Conservation (phyloP, 2,113 vertebrate species). For the Nycticorax nycticorax region DNA sequence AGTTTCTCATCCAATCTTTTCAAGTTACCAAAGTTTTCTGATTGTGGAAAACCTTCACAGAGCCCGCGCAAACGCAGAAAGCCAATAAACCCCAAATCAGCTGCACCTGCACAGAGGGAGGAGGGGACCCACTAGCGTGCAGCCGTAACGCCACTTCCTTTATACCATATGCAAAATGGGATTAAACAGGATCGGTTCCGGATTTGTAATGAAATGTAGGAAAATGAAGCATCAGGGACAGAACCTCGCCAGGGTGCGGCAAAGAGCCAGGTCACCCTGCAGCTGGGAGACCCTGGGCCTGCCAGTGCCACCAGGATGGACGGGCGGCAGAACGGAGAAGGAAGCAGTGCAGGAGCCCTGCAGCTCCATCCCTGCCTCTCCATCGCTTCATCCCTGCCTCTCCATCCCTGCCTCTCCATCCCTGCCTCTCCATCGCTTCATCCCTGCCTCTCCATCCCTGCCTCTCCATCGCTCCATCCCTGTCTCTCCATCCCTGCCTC, state of each 20-base stretch:
- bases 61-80: neutral
- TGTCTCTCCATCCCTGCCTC: no score
- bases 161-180: neutral
- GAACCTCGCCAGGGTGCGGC: fast-evolving
- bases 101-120: neutral
- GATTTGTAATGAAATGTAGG: neutral
- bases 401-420: neutral
- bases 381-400: neutral
- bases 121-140: fast-evolving
- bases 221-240: neutral
- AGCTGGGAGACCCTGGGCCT: fast-evolving
- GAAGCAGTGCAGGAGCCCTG: neutral
- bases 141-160: neutral
- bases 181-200: neutral
- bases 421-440: no score
- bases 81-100: neutral
- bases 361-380: fast-evolving
- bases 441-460: no score
- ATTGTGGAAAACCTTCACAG: neutral
- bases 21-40: neutral
- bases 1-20: neutral
- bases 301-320: neutral
- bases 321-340: fast-evolving
- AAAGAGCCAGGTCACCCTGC: neutral
- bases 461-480: neutral